These are phyloP conservation scores for Malaclemys terrapin DNA, from an alignment of 2,113 vertebrate species.

Conservation along the genomic window DNA sequence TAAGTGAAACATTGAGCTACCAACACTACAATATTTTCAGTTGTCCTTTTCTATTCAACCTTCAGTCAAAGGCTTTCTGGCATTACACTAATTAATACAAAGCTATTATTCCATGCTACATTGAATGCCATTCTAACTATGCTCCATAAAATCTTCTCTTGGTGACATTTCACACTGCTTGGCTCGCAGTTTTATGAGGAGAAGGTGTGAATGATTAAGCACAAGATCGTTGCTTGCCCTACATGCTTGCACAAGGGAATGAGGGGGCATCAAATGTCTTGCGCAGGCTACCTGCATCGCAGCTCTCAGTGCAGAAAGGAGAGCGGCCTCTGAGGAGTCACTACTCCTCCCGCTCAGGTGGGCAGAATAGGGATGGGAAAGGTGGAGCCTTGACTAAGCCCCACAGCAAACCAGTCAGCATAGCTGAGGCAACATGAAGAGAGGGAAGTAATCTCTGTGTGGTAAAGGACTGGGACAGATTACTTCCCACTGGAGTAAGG, in stretches of 20 bases:
- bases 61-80: constrained; percentile 25
- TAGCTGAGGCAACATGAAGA: not conserved
- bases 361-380: not conserved
- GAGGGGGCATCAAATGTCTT: not conserved
- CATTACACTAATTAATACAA: constrained; percentile 35
- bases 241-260: not conserved
- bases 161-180: not conserved
- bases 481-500: not conserved
- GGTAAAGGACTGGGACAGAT: not conserved
- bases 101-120: constrained; percentile 17
- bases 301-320: not conserved
- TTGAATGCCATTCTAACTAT: constrained; percentile 23
- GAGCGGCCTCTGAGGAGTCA: not conserved
- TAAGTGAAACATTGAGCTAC: not conserved
- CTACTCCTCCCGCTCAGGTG: not conserved
- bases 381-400: not conserved
- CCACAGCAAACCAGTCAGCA: not conserved
- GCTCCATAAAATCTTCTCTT: constrained; percentile 35
- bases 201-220: constrained; percentile 21
- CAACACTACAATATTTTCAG: constrained; percentile 5
- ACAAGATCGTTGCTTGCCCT: not conserved
- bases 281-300: not conserved
- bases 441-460: not conserved
- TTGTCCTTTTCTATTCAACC: constrained; percentile 30
- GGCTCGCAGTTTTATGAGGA: not conserved